phyloP scores from a whole-genome alignment of 2,113 vertebrate genomes.

The Heteronetta atricapilla region DNA sequence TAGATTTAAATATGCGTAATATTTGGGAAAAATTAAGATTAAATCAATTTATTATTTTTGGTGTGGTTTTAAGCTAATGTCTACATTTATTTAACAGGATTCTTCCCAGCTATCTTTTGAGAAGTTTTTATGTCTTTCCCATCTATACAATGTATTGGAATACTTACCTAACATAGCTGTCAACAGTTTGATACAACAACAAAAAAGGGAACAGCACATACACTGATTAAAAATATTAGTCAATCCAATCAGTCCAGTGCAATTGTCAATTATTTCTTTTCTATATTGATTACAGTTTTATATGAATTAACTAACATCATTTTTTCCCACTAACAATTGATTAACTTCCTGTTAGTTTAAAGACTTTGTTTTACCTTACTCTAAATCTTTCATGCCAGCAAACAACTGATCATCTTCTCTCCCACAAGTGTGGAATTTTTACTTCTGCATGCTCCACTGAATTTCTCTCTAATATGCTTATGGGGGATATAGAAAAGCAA shows the following conservation, averaged over 20 bases:
- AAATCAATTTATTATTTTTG: not conserved
- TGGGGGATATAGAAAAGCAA: not conserved
- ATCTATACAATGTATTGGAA: not conserved
- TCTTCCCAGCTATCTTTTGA: constrained; percentile 8
- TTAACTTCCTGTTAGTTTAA: not conserved
- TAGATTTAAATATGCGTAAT: not conserved
- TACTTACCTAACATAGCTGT: constrained; percentile 6
- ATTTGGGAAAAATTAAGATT: not conserved
- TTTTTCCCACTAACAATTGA: not conserved
- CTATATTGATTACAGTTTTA: not conserved
- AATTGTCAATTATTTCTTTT: not conserved
- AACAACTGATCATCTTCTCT: not conserved
- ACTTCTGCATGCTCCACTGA: not conserved
- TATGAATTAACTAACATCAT: not conserved
- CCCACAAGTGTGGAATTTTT: not conserved
- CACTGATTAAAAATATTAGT: not conserved
- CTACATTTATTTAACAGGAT: constrained; percentile 10
- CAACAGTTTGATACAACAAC: constrained; percentile 1
- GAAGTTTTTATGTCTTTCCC: constrained; percentile 3
- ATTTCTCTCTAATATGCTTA: not conserved
- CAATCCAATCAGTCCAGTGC: not conserved
- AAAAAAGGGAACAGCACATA: not conserved
- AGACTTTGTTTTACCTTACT: not conserved
- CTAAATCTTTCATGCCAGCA: not conserved
- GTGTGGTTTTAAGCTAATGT: not conserved